Conservation (phyloP, 1,140 invertebrate genomes). For the Eumeta japonica region DNA sequence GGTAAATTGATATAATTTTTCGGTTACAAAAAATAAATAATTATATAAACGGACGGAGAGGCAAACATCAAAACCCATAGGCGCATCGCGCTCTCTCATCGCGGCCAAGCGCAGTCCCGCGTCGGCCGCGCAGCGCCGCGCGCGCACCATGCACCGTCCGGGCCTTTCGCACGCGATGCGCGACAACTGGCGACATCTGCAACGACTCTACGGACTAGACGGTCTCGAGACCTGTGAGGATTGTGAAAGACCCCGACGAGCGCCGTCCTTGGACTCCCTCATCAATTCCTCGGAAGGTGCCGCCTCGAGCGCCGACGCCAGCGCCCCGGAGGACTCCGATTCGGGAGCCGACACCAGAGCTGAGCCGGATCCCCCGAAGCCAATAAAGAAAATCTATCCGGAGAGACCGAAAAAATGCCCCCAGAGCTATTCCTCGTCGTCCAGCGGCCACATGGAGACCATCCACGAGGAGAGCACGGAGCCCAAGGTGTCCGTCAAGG, state of each 20-base stretch:
- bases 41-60: too few species aligned
- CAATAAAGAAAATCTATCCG: slow-evolving; percentile 19
- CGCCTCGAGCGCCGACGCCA: slow-evolving; percentile 54
- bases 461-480: slow-evolving; percentile 75
- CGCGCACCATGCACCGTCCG: slow-evolving; percentile 50
- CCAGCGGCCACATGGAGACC: slow-evolving; percentile 71
- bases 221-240: slow-evolving; percentile 48
- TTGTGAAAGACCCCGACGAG: slow-evolving; percentile 35
- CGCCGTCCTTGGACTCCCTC: slow-evolving; percentile 64
- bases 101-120: neutral
- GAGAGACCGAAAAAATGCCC: slow-evolving; percentile 34
- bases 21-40: too few species aligned
- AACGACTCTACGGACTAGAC: slow-evolving; percentile 54
- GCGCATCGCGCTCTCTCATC: slow-evolving; percentile 2
- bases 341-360: slow-evolving; percentile 50
- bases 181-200: slow-evolving; percentile 49
- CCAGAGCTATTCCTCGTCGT: slow-evolving; percentile 59
- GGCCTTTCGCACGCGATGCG: slow-evolving; percentile 47
- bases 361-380: slow-evolving; percentile 32
- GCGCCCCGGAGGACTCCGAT: slow-evolving; percentile 57
- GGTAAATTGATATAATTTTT: too few species aligned
- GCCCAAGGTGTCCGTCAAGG: slow-evolving; percentile 75
- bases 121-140: slow-evolving; percentile 3
- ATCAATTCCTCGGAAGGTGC: slow-evolving; percentile 64
- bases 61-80: too few species aligned